Conservation (phyloP, 2,888 invertebrate species). For the Tethea ocularis region DNA sequence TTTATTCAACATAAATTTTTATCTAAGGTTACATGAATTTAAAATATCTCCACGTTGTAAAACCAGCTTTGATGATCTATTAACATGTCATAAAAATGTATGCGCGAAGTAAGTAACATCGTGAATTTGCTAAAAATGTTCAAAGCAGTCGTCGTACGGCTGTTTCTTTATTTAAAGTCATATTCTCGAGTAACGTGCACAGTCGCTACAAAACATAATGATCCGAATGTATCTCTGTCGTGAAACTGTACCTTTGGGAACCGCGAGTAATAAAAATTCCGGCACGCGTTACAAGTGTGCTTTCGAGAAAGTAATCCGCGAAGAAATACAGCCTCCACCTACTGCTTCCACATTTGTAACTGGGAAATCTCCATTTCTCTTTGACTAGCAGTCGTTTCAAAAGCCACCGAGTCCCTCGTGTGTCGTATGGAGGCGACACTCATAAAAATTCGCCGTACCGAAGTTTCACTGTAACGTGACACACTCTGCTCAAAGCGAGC, state of each 20-base stretch:
- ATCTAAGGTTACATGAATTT: not conserved
- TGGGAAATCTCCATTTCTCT: constrained; percentile 81
- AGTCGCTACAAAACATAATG: constrained; percentile 65
- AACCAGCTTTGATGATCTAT: constrained; percentile 10
- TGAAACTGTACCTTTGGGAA: constrained; percentile 70
- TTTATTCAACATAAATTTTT: not conserved
- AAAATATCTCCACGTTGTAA: constrained; percentile 4
- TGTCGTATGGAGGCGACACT: constrained; percentile 73
- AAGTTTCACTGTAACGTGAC: constrained; percentile 65
- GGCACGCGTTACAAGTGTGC: constrained; percentile 69
- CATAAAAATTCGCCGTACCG: constrained; percentile 78
- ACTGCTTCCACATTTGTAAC: constrained; percentile 80
- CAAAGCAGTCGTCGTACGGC: constrained; percentile 24
- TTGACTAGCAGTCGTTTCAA: constrained; percentile 78
- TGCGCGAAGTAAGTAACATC: constrained; percentile 9
- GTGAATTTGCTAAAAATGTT: constrained; percentile 19
- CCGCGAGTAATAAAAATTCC: constrained; percentile 76
- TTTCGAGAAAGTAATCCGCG: constrained; percentile 77
- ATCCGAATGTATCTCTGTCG: constrained; percentile 73
- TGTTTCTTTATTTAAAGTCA: constrained; percentile 48
- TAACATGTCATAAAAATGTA: constrained; percentile 9
- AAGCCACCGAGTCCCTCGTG: constrained; percentile 74
- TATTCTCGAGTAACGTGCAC: constrained; percentile 47
- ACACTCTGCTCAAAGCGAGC: constrained; percentile 45
- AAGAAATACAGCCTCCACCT: constrained; percentile 76